Evolutionary conservation across 2,888 invertebrate genomes (phyloP).

Genomic region (Diplolepis rosae): DNA sequence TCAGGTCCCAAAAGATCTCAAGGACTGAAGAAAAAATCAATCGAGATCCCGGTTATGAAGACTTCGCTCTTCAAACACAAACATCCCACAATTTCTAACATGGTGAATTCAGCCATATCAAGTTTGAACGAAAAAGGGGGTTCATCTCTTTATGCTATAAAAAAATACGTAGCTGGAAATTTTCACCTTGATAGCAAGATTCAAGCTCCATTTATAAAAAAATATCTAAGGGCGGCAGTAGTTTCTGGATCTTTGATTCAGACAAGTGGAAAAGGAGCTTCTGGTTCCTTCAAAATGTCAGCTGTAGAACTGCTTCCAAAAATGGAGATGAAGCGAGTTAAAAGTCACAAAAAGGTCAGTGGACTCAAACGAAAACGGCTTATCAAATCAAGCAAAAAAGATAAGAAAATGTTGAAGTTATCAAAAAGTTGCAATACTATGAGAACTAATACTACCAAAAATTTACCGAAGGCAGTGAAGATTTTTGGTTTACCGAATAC

Average conservation of each 20-base stretch:
- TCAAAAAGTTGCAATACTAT: neutral
- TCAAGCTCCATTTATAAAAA: neutral
- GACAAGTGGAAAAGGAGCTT: neutral
- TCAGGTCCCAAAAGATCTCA: neutral
- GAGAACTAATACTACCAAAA: neutral
- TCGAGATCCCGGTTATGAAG: neutral
- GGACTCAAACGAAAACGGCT: neutral
- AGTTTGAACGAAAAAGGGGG: neutral
- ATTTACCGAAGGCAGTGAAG: neutral
- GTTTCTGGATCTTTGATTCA: neutral
- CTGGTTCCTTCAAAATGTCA: neutral
- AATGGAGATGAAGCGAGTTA: neutral
- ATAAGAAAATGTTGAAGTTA: neutral
- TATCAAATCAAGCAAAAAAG: neutral
- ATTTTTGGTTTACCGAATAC: neutral
- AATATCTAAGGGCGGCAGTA: neutral
- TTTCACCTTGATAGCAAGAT: neutral
- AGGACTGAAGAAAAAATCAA: neutral
- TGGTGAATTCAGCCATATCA: neutral
- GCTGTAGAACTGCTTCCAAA: neutral
- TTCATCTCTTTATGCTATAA: neutral
- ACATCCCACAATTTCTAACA: neutral
- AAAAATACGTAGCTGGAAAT: neutral
- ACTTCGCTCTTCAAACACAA: neutral
- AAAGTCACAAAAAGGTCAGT: neutral